These are phyloP conservation scores for Perodicticus potto DNA, from an alignment of 2,797 vertebrate genomes.

Conservation along the genomic window DNA sequence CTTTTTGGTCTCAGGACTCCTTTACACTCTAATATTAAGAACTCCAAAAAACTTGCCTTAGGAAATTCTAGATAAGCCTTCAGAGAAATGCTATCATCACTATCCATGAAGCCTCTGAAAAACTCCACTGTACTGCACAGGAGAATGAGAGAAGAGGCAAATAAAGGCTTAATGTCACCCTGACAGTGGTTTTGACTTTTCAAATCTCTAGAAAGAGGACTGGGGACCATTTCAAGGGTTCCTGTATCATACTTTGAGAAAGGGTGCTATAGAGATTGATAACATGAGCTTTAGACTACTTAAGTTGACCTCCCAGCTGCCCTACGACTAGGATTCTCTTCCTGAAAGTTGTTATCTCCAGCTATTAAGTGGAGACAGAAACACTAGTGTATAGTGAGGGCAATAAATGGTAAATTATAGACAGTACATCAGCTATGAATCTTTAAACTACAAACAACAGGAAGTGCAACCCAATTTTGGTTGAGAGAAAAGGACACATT, in stretches of 20 bases:
- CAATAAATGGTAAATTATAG: not conserved
- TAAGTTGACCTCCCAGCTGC: not conserved
- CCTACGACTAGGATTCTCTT: not conserved
- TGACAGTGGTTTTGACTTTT: constrained; percentile 18
- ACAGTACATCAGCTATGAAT: not conserved
- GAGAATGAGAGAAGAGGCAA: not conserved
- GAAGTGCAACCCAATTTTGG: not conserved
- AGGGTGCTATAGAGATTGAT: not conserved
- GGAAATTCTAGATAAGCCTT: constrained; percentile 1
- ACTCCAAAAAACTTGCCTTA: not conserved
- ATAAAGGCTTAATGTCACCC: not conserved
- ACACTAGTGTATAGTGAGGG: not conserved
- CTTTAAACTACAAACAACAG: not conserved
- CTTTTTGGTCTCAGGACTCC: not conserved
- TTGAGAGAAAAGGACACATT: not conserved
- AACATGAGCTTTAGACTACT: not conserved
- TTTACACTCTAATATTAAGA: not conserved
- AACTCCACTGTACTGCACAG: not conserved
- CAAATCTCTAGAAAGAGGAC: not conserved
- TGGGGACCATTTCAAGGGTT: not conserved
- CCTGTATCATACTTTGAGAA: not conserved
- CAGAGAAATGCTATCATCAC: not conserved
- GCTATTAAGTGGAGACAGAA: not conserved
- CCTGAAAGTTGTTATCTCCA: not conserved
- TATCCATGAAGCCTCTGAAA: not conserved